phyloP scores from a whole-genome alignment of 2,888 invertebrate genomes.

The Electrophaes corylata region DNA sequence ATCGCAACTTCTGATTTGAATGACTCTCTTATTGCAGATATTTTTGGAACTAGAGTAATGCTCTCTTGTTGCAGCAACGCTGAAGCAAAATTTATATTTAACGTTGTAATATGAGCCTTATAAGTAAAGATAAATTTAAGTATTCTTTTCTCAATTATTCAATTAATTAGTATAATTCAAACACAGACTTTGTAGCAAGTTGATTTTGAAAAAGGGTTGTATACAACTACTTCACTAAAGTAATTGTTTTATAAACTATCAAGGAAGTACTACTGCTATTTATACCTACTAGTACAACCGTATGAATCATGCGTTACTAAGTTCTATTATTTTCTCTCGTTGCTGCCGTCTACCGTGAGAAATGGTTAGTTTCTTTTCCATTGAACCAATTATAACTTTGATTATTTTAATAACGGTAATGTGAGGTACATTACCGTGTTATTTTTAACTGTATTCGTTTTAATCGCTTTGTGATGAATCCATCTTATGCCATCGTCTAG shows the following conservation, averaged over 20 bases:
- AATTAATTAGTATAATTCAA: no score
- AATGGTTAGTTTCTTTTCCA: constrained; percentile 57
- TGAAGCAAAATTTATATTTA: no score
- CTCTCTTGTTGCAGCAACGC: background rate
- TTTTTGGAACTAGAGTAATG: background rate
- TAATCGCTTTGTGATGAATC: no score
- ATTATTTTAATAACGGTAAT: constrained; percentile 18
- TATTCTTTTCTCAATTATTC: no score
- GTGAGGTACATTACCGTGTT: no score
- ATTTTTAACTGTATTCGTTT: background rate
- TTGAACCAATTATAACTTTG: constrained; percentile 34
- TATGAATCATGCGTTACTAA: constrained; percentile 25
- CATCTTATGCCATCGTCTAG: background rate
- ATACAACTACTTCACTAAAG: no score
- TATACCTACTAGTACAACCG: background rate
- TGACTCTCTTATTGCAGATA: background rate
- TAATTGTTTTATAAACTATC: no score
- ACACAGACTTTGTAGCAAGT: background rate
- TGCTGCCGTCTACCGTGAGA: constrained; percentile 68
- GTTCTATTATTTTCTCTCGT: constrained; percentile 47
- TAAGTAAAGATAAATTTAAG: no score
- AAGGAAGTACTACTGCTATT: background rate
- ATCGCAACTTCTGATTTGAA: background rate
- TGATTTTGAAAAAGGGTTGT: background rate
- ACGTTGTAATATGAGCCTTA: no score